Evolutionary conservation across 2,113 vertebrate species (phyloP).

Genomic region (Myotis brandtii): DNA sequence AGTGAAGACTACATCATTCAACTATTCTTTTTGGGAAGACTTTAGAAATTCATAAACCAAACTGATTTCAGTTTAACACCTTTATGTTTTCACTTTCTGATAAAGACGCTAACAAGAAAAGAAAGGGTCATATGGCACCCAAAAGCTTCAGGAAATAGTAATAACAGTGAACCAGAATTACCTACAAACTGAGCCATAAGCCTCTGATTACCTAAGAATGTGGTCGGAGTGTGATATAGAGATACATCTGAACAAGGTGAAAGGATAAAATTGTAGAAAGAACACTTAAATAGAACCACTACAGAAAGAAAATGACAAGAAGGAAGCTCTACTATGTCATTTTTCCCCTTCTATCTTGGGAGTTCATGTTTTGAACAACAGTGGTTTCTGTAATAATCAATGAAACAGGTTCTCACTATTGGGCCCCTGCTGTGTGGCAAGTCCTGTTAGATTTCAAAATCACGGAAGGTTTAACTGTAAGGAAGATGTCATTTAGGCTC

Average conservation of each 20-base stretch:
- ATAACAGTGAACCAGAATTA: conserved; percentile 33
- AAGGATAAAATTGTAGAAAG: conserved; percentile 64
- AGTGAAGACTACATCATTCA: background rate
- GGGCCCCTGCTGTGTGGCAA: conserved; percentile 5
- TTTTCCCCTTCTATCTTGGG: conserved; percentile 11
- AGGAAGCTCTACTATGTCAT: conserved; percentile 27
- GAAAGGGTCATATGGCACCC: background rate
- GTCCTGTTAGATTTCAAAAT: conserved; percentile 51
- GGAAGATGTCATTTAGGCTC: conserved; percentile 46
- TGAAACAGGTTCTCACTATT: conserved; percentile 40
- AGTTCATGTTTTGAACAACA: conserved; percentile 56
- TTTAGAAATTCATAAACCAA: background rate
- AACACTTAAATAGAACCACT: background rate
- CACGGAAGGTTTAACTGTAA: background rate
- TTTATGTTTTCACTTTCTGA: conserved; percentile 38
- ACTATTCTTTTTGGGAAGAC: background rate
- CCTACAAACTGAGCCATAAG: conserved; percentile 24
- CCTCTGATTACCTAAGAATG: conserved; percentile 54
- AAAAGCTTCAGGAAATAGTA: conserved; percentile 14
- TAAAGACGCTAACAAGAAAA: conserved; percentile 37
- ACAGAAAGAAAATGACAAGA: conserved; percentile 32
- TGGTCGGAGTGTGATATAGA: background rate
- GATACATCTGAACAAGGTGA: conserved; percentile 36
- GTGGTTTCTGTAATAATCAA: conserved; percentile 60
- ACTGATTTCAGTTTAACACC: background rate